Percentiles rank a stretch among this genome's conserved stretches.
phyloP scores from a whole-genome alignment of 2,113 vertebrate genomes.

The Damaliscus lunatus region DNA sequence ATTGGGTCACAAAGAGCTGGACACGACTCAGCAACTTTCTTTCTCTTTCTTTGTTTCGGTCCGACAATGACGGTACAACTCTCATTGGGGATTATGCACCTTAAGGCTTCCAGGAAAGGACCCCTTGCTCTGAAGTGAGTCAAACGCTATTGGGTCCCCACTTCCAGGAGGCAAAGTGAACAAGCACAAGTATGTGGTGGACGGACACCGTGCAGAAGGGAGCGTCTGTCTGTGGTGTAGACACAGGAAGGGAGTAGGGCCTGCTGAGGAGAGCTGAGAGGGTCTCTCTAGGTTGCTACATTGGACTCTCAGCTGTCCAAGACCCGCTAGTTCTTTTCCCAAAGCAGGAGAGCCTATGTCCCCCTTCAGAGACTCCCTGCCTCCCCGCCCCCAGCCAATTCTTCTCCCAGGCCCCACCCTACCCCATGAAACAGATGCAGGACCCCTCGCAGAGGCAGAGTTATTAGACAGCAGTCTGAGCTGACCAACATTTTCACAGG shows the following conservation, averaged over 20 bases:
- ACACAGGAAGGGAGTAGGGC: not conserved
- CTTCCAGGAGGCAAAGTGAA: not conserved
- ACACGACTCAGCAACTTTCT: not conserved
- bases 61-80: not conserved
- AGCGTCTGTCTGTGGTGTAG: not conserved
- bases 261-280: not conserved
- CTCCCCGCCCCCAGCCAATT: not conserved
- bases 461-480: not conserved
- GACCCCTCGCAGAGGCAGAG: not conserved
- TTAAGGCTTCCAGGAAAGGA: not conserved
- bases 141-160: not conserved
- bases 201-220: not conserved
- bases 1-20: fast-evolving
- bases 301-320: not conserved
- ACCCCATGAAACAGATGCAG: not conserved
- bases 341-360: not conserved
- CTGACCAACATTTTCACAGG: not conserved
- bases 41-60: not conserved
- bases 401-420: not conserved
- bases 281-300: not conserved
- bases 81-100: no score
- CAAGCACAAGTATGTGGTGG: not conserved
- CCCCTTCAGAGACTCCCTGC: not conserved
- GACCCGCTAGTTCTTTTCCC: not conserved
- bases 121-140: not conserved